A percentile compares a stretch with the other conserved stretches of the same genome.
phyloP scores from a whole-genome alignment of 2,888 invertebrate species.

The Iphiclides podalirius region DNA sequence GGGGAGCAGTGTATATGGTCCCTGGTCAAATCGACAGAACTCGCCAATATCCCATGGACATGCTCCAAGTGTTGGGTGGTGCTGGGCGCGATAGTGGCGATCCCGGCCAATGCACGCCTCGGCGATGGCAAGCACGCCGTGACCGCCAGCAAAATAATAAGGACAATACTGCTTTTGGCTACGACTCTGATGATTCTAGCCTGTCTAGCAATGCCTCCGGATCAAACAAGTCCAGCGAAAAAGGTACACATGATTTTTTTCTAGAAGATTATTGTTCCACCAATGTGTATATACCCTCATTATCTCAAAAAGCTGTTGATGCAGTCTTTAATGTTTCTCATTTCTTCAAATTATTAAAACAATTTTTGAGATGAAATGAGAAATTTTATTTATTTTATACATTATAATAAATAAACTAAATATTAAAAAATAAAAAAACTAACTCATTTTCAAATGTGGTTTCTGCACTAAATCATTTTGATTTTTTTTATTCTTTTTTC shows the following conservation, averaged over 20 bases:
- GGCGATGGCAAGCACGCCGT: conserved; percentile 52
- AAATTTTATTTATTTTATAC: too few relatives aligned
- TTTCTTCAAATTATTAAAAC: too few relatives aligned
- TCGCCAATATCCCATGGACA: conserved; percentile 59
- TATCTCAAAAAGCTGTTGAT: too few relatives aligned
- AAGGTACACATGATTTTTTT: conserved; percentile 42
- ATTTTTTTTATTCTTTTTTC: too few relatives aligned
- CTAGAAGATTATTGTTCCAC: not conserved
- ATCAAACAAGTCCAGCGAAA: conserved; percentile 67
- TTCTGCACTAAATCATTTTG: too few relatives aligned
- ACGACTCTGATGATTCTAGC: conserved; percentile 74
- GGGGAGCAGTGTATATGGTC: conserved; percentile 55
- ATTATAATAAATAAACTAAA: too few relatives aligned
- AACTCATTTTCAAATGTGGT: too few relatives aligned
- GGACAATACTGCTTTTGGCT: conserved; percentile 63
- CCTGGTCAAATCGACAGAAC: conserved; percentile 51
- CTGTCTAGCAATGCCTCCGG: conserved; percentile 74
- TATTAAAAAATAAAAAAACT: too few relatives aligned
- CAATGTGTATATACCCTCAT: conserved; percentile 1
- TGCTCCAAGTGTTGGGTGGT: conserved; percentile 49
- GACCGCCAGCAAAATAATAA: conserved; percentile 46
- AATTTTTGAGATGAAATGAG: too few relatives aligned
- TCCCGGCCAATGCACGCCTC: conserved; percentile 40
- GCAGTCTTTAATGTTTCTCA: too few relatives aligned
- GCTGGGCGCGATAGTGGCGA: conserved; percentile 37